A percentile compares a stretch with the other conserved stretches of the same genome.
Evolutionary conservation across 1,140 invertebrate genomes (phyloP).

Genomic region (Neotoxoptera formosana): DNA sequence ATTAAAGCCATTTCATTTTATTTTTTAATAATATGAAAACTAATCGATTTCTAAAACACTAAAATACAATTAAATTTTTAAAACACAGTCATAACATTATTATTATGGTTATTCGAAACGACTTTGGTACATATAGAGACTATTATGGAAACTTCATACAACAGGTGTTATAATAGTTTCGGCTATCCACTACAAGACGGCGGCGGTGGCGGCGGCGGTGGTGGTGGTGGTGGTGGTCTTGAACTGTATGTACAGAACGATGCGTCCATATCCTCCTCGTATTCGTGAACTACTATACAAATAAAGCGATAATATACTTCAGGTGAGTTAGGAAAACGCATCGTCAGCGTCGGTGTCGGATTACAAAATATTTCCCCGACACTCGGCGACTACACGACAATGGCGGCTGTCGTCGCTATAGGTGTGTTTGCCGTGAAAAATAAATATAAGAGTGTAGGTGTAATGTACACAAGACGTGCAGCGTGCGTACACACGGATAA

Average conservation of each 20-base stretch:
- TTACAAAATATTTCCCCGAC: background rate
- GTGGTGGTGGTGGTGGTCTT: background rate
- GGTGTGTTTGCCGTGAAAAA: background rate
- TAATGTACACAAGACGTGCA: background rate
- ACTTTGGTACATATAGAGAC: background rate
- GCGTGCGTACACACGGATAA: background rate
- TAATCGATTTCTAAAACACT: background rate
- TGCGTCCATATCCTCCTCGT: background rate
- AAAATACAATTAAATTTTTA: background rate
- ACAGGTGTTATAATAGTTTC: background rate
- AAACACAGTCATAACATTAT: no score
- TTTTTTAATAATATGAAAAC: background rate
- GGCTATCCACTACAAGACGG: background rate
- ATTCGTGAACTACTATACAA: background rate
- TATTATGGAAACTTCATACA: background rate
- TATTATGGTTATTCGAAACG: background rate
- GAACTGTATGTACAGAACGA: background rate
- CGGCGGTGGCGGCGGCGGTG: no score
- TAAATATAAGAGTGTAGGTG: background rate
- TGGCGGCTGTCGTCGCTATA: background rate
- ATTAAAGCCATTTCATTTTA: background rate
- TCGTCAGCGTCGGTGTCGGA: background rate
- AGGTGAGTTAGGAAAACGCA: background rate
- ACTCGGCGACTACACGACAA: background rate
- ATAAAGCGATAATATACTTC: constrained; percentile 1